A percentile compares a stretch with the other conserved stretches of the same genome.
Evolutionary conservation across 2,888 invertebrate species (phyloP).

Genomic region (Cerastis leucographa): DNA sequence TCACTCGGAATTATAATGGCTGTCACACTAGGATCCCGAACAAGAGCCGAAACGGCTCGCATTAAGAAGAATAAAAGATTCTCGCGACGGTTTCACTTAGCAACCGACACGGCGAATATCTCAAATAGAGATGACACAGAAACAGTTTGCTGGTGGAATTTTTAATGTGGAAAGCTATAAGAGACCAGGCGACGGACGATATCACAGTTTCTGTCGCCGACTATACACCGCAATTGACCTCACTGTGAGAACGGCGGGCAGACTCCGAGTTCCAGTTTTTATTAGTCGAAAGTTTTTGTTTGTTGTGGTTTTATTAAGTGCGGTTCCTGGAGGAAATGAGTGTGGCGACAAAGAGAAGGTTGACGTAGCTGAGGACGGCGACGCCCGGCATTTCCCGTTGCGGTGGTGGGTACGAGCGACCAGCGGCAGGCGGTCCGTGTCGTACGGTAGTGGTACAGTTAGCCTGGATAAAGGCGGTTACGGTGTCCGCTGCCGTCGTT

Average conservation of each 20-base stretch:
- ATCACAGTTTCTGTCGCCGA: constrained; percentile 51
- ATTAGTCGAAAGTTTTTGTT: constrained; percentile 71
- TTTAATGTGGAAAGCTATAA: constrained; percentile 73
- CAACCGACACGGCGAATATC: constrained; percentile 85
- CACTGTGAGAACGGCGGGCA: constrained; percentile 66
- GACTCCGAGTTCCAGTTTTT: constrained; percentile 59
- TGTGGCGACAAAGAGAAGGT: constrained; percentile 76
- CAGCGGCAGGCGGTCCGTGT: constrained; percentile 77
- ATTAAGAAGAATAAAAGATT: constrained; percentile 87
- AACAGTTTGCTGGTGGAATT: constrained; percentile 78
- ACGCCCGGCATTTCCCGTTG: constrained; percentile 84
- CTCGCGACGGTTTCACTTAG: constrained; percentile 85
- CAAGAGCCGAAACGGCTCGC: constrained; percentile 88
- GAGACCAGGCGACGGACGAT: constrained; percentile 61
- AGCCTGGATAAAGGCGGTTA: constrained; percentile 82
- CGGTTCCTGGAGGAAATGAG: constrained; percentile 80
- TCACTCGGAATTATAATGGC: constrained; percentile 89
- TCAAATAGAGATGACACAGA: constrained; percentile 83
- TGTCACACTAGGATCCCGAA: constrained; percentile 88
- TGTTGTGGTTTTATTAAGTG: constrained; percentile 77
- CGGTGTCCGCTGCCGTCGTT: constrained; percentile 79
- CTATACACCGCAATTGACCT: constrained; percentile 46
- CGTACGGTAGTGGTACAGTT: constrained; percentile 87
- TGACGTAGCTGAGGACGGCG: constrained; percentile 62
- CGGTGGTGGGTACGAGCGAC: constrained; percentile 74